Percentiles rank a stretch among this genome's conserved stretches.
Evolutionary conservation across 2,113 vertebrate species (phyloP).

Genomic region (Ailuropoda melanoleuca): DNA sequence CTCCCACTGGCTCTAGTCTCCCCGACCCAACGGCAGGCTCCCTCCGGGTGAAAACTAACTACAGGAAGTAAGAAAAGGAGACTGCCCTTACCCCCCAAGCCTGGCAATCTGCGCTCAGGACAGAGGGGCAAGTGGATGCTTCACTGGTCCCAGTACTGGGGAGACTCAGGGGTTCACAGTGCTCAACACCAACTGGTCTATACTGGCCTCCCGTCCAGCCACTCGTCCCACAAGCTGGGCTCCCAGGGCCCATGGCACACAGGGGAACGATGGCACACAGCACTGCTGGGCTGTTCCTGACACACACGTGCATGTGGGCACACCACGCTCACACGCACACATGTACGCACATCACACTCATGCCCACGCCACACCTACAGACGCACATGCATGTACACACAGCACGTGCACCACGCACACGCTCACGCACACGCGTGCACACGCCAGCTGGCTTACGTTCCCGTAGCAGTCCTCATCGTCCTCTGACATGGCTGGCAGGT

Average conservation of each 20-base stretch:
- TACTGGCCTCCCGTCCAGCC: not conserved
- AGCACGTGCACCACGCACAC: not conserved
- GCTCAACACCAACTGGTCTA: not conserved
- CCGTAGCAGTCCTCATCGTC: constrained; percentile 99
- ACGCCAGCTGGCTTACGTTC: constrained; percentile 87
- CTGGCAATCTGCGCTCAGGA: not conserved
- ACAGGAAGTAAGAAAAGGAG: not conserved
- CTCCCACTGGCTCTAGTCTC: not conserved
- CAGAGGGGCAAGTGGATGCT: not conserved
- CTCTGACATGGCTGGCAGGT: constrained; percentile 98
- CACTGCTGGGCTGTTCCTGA: not conserved
- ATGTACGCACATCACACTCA: not conserved
- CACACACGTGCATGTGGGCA: not conserved
- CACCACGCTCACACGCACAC: no score
- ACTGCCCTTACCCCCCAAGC: not conserved
- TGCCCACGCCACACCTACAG: no score
- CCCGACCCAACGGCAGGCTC: not conserved
- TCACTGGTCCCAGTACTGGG: not conserved
- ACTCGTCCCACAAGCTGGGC: not conserved
- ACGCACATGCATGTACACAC: no score
- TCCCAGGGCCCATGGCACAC: not conserved
- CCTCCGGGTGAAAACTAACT: not conserved
- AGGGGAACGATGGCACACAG: not conserved
- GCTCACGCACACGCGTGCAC: rapidly evolving
- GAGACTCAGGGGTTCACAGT: not conserved